Base-by-base conservation (phyloP, 2,888 invertebrate genomes). In the Alcis repandata region DNA sequence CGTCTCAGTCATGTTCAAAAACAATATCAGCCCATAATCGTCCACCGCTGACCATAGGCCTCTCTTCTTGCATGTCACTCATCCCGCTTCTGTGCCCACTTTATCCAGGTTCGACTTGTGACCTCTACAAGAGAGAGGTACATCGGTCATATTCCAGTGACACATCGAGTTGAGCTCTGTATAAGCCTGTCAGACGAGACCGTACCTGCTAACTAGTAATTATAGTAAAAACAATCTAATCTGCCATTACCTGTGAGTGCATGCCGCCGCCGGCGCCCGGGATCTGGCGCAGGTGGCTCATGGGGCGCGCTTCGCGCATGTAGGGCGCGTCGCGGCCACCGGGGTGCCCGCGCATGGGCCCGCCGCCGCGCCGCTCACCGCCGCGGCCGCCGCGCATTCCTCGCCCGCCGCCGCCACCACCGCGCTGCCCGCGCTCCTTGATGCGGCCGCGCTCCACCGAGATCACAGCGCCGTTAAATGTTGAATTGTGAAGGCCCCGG, bases 401-500 rank as follows among this genome's bases (percentile, higher is more conserved):
- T 7, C 90, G 88, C 1, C 89, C 88, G 3, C 87, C 89, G 17
- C 90, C 89, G 9, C 94, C 92, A 15, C 94, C 94, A 13, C 92
- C 92, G 51, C 95, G 94, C 64, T 93, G 90, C 0, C 95, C 94
- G 49, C 95, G 94, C 67, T 96, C 96, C 86, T 97, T 97, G 56
- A 96, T 96, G 45, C 97, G 94, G 0, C 97, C 97, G 72, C 96
- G 95, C 86, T 98, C 98, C 3, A 98, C 98, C 66, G 97, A 96
- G 75, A 98, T 97, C 67, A 95, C 95, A 57, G 96, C 96, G 22
- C 98, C 98, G 89, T 97, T 97, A 86, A 98, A 97, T 53, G 95
- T 95, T 0, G 95, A 94, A 77, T 97, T 97, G 87, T 98, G 96
- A 33, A 98, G 90, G 33, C 95, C 96, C 70, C 96, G 95, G 75